phyloP scores from a whole-genome alignment of 1,140 invertebrate species.

The Thaumatotibia leucotreta region DNA sequence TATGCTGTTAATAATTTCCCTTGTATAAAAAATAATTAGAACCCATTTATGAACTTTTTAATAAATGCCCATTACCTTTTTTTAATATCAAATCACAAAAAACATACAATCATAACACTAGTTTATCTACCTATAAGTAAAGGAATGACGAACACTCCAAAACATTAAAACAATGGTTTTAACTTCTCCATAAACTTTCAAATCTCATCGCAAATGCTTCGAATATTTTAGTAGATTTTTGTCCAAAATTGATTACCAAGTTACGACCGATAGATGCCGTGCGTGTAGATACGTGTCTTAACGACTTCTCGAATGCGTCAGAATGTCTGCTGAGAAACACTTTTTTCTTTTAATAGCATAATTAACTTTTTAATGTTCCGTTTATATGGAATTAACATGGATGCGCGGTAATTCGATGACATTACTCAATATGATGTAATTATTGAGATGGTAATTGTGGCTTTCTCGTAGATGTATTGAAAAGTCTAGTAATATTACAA shows the following conservation, averaged over 20 bases:
- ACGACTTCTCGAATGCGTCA: conserved; percentile 44
- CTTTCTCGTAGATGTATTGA: background rate
- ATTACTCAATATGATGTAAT: background rate
- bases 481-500: too few species aligned
- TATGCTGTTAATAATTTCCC: too few species aligned
- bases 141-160: too few species aligned
- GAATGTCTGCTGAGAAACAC: conserved; percentile 42
- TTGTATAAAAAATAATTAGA: too few species aligned
- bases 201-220: conserved; percentile 40
- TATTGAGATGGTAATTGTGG: background rate
- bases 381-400: conserved; percentile 15
- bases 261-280: conserved; percentile 53
- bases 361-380: conserved; percentile 32
- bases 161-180: conserved; percentile 10
- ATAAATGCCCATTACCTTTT: too few species aligned
- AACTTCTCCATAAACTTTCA: conserved; percentile 31
- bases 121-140: too few species aligned
- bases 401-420: background rate
- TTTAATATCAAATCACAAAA: too few species aligned
- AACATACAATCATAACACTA: too few species aligned
- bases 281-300: conserved; percentile 53
- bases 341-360: conserved; percentile 53
- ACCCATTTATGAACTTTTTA: too few species aligned
- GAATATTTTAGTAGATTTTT: conserved; percentile 48
- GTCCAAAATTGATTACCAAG: conserved; percentile 56